A percentile compares a stretch with the other conserved stretches of the same genome.
Evolutionary conservation across 2,113 vertebrate genomes (phyloP).

Genomic region (Actenoides hombroni): DNA sequence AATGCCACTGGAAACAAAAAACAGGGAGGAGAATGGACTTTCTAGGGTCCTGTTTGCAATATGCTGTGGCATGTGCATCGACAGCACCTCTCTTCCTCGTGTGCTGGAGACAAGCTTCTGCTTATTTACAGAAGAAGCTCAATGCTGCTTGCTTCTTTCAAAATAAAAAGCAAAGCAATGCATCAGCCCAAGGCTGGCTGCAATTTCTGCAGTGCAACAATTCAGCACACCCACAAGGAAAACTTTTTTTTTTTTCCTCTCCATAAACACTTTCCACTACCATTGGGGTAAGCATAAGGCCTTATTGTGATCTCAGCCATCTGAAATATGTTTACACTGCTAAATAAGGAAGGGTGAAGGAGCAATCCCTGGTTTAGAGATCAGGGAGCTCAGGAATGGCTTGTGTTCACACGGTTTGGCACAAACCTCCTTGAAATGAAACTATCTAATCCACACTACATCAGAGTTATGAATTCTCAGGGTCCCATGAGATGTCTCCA

Average conservation of each 20-base stretch:
- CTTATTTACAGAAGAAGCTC: neutral
- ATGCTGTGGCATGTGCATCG: accelerated
- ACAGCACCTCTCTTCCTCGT: neutral
- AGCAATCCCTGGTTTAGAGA: neutral
- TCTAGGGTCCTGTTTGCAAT: neutral
- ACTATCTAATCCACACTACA: neutral
- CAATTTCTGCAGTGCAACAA: neutral
- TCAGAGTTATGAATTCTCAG: neutral
- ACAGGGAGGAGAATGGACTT: neutral
- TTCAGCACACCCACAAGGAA: neutral
- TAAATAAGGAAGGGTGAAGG: neutral
- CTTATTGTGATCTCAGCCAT: neutral
- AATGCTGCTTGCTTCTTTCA: neutral
- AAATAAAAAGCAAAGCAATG: neutral
- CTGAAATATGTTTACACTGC: neutral
- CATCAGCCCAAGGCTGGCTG: neutral
- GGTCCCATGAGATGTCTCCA: neutral
- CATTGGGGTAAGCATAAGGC: neutral
- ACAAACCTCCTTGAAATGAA: neutral
- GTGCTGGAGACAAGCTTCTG: neutral
- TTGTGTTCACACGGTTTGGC: neutral
- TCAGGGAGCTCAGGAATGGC: neutral
- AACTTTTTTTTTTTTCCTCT: neutral
- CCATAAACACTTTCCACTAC: neutral
- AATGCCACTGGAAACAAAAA: neutral